phyloP scores from a whole-genome alignment of 2,797 vertebrate species.

The Myripristis jacobus region DNA sequence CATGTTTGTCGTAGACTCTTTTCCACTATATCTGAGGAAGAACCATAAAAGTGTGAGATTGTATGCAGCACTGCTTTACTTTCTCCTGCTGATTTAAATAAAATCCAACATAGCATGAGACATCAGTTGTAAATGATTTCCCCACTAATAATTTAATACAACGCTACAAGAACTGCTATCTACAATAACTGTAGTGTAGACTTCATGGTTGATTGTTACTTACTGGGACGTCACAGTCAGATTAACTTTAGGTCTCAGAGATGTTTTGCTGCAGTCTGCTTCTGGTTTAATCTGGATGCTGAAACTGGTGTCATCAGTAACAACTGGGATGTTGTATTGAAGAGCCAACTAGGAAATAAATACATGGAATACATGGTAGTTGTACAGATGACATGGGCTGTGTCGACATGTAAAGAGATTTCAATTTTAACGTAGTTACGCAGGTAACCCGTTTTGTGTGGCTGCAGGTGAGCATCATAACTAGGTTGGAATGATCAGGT shows the following conservation, averaged over 20 bases:
- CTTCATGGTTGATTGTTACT: conserved; percentile 18
- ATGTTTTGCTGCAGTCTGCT: conserved; percentile 24
- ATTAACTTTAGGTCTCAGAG: conserved; percentile 29
- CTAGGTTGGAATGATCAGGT: too few species aligned
- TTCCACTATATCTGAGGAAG: conserved; percentile 69
- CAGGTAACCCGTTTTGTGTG: too few species aligned
- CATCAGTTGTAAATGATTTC: too few species aligned
- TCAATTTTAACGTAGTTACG: too few species aligned
- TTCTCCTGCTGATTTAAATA: too few species aligned
- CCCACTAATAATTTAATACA: too few species aligned
- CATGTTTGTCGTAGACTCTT: conserved; percentile 67
- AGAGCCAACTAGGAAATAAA: conserved; percentile 62
- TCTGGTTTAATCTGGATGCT: conserved; percentile 37
- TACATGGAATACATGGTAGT: too few species aligned
- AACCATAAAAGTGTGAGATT: not conserved
- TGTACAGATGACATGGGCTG: too few species aligned
- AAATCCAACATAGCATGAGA: too few species aligned
- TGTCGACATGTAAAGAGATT: too few species aligned
- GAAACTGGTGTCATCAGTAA: conserved; percentile 35
- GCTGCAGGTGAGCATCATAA: too few species aligned
- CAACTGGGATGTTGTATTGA: conserved; percentile 79
- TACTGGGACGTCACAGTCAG: conserved; percentile 53
- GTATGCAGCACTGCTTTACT: not conserved
- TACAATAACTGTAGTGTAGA: not conserved
- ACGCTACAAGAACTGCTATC: too few species aligned